phyloP scores from a whole-genome alignment of 2,888 invertebrate genomes.

The Phyto melanocephala region DNA sequence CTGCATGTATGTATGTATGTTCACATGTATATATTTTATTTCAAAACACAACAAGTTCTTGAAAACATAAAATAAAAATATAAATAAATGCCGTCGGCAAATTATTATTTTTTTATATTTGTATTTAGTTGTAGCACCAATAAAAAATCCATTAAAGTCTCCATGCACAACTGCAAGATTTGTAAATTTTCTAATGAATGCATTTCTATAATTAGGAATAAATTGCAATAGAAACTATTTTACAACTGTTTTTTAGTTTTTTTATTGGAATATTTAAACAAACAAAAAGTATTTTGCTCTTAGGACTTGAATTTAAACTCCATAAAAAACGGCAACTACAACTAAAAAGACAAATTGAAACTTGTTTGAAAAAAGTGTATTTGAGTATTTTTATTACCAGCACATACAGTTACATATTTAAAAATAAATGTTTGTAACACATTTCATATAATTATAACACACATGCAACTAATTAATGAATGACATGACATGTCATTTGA shows the following conservation, averaged over 20 bases:
- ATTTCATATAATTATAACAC: not conserved
- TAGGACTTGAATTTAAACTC: not conserved
- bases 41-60: not conserved
- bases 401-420: not conserved
- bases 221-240: not conserved
- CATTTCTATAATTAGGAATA: not conserved
- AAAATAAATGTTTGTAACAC: slow-evolving; percentile 3
- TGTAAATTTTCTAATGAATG: not conserved
- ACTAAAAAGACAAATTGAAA: not conserved
- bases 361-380: not conserved
- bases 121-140: too few species aligned
- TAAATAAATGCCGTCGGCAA: not conserved
- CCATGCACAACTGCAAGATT: not conserved
- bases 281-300: not conserved
- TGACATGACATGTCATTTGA: slow-evolving; percentile 22
- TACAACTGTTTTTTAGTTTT: not conserved
- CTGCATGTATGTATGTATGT: not conserved
- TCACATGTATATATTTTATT: too few species aligned
- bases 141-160: too few species aligned
- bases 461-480: slow-evolving; percentile 25
- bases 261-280: too few species aligned
- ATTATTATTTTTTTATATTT: too few species aligned
- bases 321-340: not conserved
- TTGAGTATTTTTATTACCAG: not conserved
- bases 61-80: not conserved